Evolutionary conservation across 2,888 invertebrate genomes (phyloP), one percentile per base, ranked within the genome.

Genomic region (Trisateles emortualis): DNA sequence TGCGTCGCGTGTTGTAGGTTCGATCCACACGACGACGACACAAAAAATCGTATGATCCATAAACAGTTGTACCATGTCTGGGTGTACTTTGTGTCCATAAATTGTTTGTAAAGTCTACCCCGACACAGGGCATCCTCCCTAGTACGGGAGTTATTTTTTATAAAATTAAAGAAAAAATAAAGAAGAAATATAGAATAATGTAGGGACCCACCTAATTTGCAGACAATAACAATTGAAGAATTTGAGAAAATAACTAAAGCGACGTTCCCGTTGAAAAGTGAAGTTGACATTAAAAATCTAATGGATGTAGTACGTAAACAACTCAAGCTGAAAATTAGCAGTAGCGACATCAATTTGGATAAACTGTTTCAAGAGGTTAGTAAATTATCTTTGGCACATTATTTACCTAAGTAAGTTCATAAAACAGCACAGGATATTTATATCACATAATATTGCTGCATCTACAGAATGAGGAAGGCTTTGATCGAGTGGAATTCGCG

Each of bases 251-350:
- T 83, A 10, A 72, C 84, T 1, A 87, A 85, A 52, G 59, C 81
- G 0, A 79, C 83, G n/a, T 93, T 92, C 46, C 90, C 93, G 0
- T 52, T 92, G 57, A 93, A 93, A 60, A 92, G 86, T 48, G 93
- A 93, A 56, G 90, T 93, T 40, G 93, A 93, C 55, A 85, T 93
- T 39, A 90, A 90, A 58, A 93, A 90, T 53, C 59, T 93, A 36
- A 72, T 69, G 9, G 93, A 93, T 47, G 88, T 87, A 13, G 83
- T 88, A 30, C 81, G 87, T 13, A 91, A 87, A 59, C 93, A 93
- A 58, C 84, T 93, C 3, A 93, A 93, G 65, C 65, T 93, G 26
- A 92, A 92, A 68, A 73, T 87, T 14, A 85, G 81, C 64, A 68
- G 64, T 49, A 82, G 68, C 17, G 88, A 90, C 3, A 62, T 93